phyloP scores from a whole-genome alignment of 2,888 invertebrate species.

The Dasypogon diadema region DNA sequence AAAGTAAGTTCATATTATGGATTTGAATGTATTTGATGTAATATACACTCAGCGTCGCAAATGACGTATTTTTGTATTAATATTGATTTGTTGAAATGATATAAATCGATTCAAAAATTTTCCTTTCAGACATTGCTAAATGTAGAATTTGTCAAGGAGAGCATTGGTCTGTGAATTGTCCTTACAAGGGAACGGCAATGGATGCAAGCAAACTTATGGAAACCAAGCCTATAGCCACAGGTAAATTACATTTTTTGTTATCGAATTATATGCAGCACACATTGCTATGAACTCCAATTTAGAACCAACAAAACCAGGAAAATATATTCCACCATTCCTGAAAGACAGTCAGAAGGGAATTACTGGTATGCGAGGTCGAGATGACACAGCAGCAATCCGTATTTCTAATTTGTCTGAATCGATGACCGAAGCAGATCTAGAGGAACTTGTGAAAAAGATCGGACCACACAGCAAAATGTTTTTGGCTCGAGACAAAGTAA shows the following conservation, averaged over 20 bases:
- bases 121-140: slow-evolving; percentile 70
- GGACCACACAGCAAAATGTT: slow-evolving; percentile 94
- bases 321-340: slow-evolving; percentile 90
- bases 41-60: too few relatives aligned
- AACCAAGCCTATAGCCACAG: slow-evolving; percentile 70
- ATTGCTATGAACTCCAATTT: too few relatives aligned
- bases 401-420: slow-evolving; percentile 98
- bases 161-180: slow-evolving; percentile 99
- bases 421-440: slow-evolving; percentile 93
- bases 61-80: too few relatives aligned
- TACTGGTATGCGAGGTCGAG: slow-evolving; percentile 76
- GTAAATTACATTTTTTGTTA: slow-evolving; percentile 60
- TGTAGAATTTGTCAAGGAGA: slow-evolving; percentile 94
- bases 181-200: slow-evolving; percentile 92
- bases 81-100: too few relatives aligned
- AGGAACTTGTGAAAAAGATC: slow-evolving; percentile 94
- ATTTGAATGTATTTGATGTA: background rate
- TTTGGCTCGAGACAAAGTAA: slow-evolving; percentile 90
- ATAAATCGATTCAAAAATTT: too few relatives aligned
- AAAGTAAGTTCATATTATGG: slow-evolving; percentile 71
- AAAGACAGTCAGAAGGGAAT: slow-evolving; percentile 86
- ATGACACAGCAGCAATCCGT: slow-evolving; percentile 92
- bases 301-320: slow-evolving; percentile 66
- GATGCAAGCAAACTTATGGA: slow-evolving; percentile 75
- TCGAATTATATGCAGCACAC: too few relatives aligned